phyloP scores from a whole-genome alignment of 2,797 vertebrate genomes.

The Fistularia tabacaria region DNA sequence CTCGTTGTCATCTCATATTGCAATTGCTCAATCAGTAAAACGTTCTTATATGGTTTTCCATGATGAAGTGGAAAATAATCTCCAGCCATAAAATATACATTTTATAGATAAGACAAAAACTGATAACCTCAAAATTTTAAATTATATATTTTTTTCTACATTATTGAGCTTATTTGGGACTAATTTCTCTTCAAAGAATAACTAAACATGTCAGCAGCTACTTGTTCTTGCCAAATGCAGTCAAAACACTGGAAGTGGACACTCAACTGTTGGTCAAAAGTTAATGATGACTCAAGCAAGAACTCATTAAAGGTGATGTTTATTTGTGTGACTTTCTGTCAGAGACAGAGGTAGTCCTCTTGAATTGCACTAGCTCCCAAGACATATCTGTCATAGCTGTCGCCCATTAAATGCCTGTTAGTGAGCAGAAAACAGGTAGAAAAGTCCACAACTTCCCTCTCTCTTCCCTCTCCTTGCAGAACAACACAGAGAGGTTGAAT shows the following conservation, averaged over 20 bases:
- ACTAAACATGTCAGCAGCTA: neutral
- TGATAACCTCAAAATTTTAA: no score
- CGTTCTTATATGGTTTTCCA: no score
- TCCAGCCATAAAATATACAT: no score
- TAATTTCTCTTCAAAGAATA: neutral
- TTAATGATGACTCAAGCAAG: no score
- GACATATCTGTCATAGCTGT: slow-evolving; percentile 47
- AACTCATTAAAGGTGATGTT: neutral
- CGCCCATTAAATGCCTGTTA: slow-evolving; percentile 30
- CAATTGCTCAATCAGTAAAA: no score
- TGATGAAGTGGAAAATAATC: no score
- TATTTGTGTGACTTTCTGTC: slow-evolving; percentile 10
- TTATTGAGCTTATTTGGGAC: neutral
- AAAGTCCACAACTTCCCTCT: neutral
- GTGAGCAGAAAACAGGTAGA: slow-evolving; percentile 24
- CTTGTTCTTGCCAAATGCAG: neutral
- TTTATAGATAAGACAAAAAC: no score
- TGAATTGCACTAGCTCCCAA: slow-evolving; percentile 32
- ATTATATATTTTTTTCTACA: no score
- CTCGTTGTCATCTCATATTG: no score
- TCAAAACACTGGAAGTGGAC: slow-evolving; percentile 1
- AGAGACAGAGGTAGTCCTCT: slow-evolving; percentile 3
- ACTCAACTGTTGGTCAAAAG: no score
- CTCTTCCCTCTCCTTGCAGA: neutral
- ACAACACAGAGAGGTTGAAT: slow-evolving; percentile 33